Percentiles rank a stretch among this genome's conserved stretches.
Conservation (phyloP, 2,888 invertebrate species). For the Brenthis ino region DNA sequence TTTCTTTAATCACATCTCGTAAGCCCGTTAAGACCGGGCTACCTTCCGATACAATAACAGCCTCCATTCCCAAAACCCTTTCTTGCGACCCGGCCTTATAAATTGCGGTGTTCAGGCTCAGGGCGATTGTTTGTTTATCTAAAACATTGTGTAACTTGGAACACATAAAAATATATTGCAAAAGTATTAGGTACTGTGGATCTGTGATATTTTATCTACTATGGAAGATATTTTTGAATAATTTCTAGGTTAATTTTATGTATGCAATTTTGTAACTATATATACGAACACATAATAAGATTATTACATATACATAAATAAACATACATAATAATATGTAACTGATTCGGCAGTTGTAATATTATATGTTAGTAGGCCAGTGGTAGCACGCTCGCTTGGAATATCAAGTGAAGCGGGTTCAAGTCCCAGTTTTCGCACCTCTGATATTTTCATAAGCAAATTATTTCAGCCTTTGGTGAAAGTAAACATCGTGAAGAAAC, state of each 20-base stretch:
- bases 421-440: too few species aligned
- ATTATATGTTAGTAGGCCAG: too few species aligned
- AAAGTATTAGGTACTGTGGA: not conserved
- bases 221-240: not conserved
- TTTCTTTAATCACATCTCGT: constrained; percentile 17
- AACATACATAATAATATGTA: too few species aligned
- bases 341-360: too few species aligned
- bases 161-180: constrained; percentile 38
- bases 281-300: too few species aligned
- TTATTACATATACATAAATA: too few species aligned
- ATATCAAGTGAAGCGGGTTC: too few species aligned
- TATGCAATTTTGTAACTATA: too few species aligned
- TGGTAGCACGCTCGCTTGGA: too few species aligned
- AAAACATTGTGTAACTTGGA: constrained; percentile 51
- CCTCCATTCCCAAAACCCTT: constrained; percentile 68
- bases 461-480: not conserved
- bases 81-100: constrained; percentile 69
- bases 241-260: too few species aligned
- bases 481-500: not conserved
- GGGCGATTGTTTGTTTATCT: constrained; percentile 56
- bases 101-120: constrained; percentile 76
- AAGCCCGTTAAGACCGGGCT: constrained; percentile 60
- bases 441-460: too few species aligned
- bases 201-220: not conserved
- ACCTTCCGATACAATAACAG: constrained; percentile 82